A percentile compares a stretch with the other conserved stretches of the same genome.
Evolutionary conservation across 2,888 invertebrate genomes (phyloP).

Genomic region (Andrena dorsata): DNA sequence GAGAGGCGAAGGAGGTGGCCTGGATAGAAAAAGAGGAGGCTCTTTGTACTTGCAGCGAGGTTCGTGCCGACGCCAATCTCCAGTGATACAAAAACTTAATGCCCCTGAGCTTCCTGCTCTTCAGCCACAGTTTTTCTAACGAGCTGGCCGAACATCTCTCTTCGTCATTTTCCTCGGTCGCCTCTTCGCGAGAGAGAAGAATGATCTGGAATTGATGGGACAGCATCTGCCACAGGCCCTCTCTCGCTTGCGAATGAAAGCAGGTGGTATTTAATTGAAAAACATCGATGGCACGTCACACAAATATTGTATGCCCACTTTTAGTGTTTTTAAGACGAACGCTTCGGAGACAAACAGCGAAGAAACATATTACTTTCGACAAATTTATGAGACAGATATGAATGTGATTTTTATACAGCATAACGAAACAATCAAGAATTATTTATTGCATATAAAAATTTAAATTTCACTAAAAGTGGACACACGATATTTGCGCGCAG

Average conservation of each 20-base stretch:
- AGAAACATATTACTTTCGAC: too few relatives aligned
- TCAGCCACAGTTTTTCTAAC: constrained; percentile 45
- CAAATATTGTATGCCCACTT: too few relatives aligned
- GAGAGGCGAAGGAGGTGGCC: constrained; percentile 2
- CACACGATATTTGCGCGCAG: background rate
- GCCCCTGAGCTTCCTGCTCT: constrained; percentile 61
- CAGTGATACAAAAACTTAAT: constrained; percentile 68
- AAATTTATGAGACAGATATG: too few relatives aligned
- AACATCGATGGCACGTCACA: background rate
- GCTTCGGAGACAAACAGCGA: too few relatives aligned
- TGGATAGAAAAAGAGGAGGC: constrained; percentile 40
- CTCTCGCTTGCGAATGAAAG: background rate
- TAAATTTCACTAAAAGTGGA: too few relatives aligned
- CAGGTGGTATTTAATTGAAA: constrained; percentile 25
- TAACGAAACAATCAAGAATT: too few relatives aligned
- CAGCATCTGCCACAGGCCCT: constrained; percentile 18
- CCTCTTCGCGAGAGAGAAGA: background rate
- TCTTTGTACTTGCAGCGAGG: constrained; percentile 53
- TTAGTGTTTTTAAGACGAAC: too few relatives aligned
- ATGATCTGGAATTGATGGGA: constrained; percentile 35
- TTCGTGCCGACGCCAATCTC: constrained; percentile 44
- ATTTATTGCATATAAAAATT: too few relatives aligned
- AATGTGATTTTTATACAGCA: too few relatives aligned
- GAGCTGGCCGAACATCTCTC: constrained; percentile 9
- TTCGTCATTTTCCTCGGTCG: background rate